Percentiles rank a stretch among this genome's conserved stretches.
Evolutionary conservation across 1,140 invertebrate genomes (phyloP).

Genomic region (Hetaerina americana): DNA sequence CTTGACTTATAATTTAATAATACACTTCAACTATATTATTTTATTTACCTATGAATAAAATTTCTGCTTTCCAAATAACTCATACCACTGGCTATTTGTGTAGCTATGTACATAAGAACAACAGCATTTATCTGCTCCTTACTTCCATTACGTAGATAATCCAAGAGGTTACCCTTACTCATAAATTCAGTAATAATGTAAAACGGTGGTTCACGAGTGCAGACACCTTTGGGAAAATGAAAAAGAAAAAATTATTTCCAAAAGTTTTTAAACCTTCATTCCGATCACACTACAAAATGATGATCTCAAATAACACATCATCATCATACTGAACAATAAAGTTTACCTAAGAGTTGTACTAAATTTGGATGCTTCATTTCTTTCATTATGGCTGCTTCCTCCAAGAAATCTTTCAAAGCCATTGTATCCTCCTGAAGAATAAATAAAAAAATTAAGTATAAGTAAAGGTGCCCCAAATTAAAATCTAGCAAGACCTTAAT

Average conservation of each 20-base stretch:
- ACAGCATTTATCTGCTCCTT: constrained; percentile 85
- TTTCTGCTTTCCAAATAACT: constrained; percentile 90
- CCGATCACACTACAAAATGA: no score
- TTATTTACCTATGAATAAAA: constrained; percentile 82
- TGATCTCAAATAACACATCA: constrained; percentile 1
- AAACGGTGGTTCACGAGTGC: constrained; percentile 94
- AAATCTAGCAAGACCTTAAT: no score
- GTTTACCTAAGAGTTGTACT: constrained; percentile 85
- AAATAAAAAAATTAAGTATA: no score
- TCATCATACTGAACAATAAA: constrained; percentile 24
- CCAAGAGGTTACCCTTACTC: constrained; percentile 92
- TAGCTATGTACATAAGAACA: constrained; percentile 96
- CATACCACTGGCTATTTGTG: constrained; percentile 98
- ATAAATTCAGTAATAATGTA: constrained; percentile 99
- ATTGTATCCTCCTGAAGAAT: constrained; percentile 84
- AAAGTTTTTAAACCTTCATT: no score
- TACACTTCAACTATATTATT: constrained; percentile 1
- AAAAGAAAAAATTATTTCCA: constrained; percentile 5
- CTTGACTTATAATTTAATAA: not conserved
- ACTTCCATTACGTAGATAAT: constrained; percentile 84
- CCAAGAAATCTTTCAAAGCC: constrained; percentile 97
- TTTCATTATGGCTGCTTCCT: constrained; percentile 99
- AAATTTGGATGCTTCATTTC: constrained; percentile 99
- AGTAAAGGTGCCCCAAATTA: no score
- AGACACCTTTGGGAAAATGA: constrained; percentile 52